Base-by-base conservation (phyloP, 2,797 vertebrate genomes). In the Notolepis coatsorum region DNA sequence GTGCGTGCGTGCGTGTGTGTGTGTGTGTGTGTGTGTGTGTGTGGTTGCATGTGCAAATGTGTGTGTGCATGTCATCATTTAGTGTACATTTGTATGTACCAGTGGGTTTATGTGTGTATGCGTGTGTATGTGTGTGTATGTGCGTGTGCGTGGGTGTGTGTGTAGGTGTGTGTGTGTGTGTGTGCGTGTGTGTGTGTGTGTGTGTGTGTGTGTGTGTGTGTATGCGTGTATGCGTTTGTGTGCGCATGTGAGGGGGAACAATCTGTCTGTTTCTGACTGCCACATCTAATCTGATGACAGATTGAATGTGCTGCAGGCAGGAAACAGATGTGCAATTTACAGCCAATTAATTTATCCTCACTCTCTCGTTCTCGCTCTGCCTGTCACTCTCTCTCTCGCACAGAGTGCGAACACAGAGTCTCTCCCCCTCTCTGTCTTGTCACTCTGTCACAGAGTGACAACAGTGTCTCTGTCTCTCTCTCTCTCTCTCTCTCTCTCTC, bases 281-380 rank as follows among this genome's bases (percentile, higher is more conserved):
- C 68, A 76, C 8, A 3, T 70, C 56, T 83, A 84, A 84, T 85
- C 84, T 74, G 81, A 85, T 2, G 0, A 73, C 81, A 80, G 41
- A 77, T 71, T 77, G 71, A 79, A 71, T 81, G 83, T 82, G 84
- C 82, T 80, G 84, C 84, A 89, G 90, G 86, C 83, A 90, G 84
- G 61, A 88, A 92, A 76, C 92, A 93, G 92, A 90, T 93, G 92
- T 84, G 80, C 82, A 92, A 85, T 92, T 91, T 87, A 88, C 82
- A 87, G 89, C 86, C 81, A 62, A 91, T 94, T 91, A 91, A 87
- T 89, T 87, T 12, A 51, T 76, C n/a, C 25, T 28, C 25, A 45
- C 24, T 27, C 37, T 21, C 30, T 24, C 51, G 18, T 33, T 46
- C 21, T 37, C 45, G 46, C 21, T 63, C 38, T 43, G 4, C 10